Conservation (phyloP, 2,888 invertebrate genomes). For the Anticlea derivata region DNA sequence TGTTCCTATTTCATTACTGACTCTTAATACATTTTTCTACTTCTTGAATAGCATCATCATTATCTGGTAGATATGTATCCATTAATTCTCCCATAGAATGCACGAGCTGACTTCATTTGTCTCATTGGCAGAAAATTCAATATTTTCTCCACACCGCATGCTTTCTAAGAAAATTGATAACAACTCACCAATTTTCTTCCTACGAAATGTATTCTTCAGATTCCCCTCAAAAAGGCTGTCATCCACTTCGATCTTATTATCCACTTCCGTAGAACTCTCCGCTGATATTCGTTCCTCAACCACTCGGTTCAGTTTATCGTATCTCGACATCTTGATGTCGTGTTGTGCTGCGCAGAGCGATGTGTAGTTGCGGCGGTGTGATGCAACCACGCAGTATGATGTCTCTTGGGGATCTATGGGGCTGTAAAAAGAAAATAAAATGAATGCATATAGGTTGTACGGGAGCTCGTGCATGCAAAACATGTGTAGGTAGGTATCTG, state of each 20-base stretch:
- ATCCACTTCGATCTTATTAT: constrained; percentile 61
- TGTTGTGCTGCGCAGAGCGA: constrained; percentile 73
- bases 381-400: constrained; percentile 74
- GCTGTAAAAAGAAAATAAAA: constrained; percentile 49
- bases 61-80: too few species aligned
- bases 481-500: too few species aligned
- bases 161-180: background rate
- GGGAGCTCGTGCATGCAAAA: too few species aligned
- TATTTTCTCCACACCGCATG: too few species aligned
- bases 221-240: constrained; percentile 62
- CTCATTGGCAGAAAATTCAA: too few species aligned
- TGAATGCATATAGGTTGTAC: too few species aligned
- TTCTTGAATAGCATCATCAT: too few species aligned
- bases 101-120: too few species aligned
- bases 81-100: too few species aligned
- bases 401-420: constrained; percentile 77
- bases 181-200: constrained; percentile 70
- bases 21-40: too few species aligned
- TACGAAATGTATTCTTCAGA: constrained; percentile 59
- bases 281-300: constrained; percentile 37
- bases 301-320: constrained; percentile 53
- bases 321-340: constrained; percentile 54
- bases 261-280: constrained; percentile 48
- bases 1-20: too few species aligned
- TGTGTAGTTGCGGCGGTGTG: constrained; percentile 69